phyloP scores from a whole-genome alignment of 37 sponge, comb jelly and placozoan species.

The Petrosia ficiformis region DNA sequence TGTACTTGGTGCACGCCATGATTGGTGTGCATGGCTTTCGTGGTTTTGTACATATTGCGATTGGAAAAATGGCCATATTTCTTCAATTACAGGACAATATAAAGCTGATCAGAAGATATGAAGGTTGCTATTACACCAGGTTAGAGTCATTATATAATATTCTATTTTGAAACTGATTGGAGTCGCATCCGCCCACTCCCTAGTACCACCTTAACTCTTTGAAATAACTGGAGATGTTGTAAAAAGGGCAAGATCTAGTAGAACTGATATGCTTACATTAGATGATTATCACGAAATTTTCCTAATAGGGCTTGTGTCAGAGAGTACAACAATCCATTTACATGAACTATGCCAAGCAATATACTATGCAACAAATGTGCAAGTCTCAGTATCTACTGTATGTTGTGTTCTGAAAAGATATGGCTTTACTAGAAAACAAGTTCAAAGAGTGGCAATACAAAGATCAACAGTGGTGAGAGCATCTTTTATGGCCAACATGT shows the following conservation, averaged over 20 bases:
- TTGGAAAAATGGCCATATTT: too few relatives aligned
- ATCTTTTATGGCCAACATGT: neutral
- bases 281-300: neutral
- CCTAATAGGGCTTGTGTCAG: neutral
- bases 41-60: too few relatives aligned
- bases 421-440: neutral
- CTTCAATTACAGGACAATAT: too few relatives aligned
- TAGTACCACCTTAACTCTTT: neutral
- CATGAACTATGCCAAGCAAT: neutral
- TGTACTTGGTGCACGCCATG: too few relatives aligned
- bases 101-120: too few relatives aligned
- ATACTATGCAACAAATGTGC: neutral
- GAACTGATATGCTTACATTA: neutral
- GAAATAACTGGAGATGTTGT: neutral
- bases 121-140: too few relatives aligned
- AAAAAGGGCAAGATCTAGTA: neutral
- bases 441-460: neutral
- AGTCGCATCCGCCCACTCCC: too few relatives aligned
- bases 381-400: neutral
- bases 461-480: neutral
- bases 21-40: too few relatives aligned
- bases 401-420: neutral
- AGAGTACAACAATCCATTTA: neutral
- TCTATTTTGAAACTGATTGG: too few relatives aligned
- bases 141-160: too few relatives aligned